Evolutionary conservation across 1,140 invertebrate genomes (phyloP).

Genomic region (Neodiprion virginianus): DNA sequence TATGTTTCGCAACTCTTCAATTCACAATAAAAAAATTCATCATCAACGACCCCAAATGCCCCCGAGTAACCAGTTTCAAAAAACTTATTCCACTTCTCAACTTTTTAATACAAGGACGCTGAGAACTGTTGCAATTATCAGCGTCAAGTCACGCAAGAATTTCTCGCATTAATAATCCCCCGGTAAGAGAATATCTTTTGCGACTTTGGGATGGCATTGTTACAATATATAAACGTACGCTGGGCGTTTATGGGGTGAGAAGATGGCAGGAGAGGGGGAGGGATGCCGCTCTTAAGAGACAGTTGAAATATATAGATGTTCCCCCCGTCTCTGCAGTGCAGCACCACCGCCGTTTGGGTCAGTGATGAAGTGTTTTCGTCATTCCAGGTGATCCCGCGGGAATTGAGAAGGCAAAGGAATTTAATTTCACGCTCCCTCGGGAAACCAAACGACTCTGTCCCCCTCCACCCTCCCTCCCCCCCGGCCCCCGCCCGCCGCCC

Average conservation of each 20-base stretch:
- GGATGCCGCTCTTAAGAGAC: background rate
- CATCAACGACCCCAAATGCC: no score
- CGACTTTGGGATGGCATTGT: background rate
- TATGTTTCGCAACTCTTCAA: no score
- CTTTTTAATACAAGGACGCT: no score
- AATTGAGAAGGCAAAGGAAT: slow-evolving; percentile 39
- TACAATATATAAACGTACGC: background rate
- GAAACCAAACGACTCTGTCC: slow-evolving; percentile 44
- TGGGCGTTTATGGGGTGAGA: background rate
- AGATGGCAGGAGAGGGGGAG: background rate
- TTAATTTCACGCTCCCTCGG: slow-evolving; percentile 52
- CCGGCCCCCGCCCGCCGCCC: no score
- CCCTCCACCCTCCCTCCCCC: background rate
- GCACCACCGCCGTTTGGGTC: slow-evolving; percentile 25
- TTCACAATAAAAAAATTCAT: no score
- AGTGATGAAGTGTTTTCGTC: slow-evolving; percentile 38
- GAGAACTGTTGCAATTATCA: no score
- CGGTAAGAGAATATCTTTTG: background rate
- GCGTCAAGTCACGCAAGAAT: background rate
- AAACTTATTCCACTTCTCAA: no score
- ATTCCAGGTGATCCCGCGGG: slow-evolving; percentile 27
- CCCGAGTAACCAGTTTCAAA: no score
- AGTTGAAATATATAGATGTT: slow-evolving; percentile 14
- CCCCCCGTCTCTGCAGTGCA: background rate
- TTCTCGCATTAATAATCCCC: slow-evolving; percentile 1